phyloP scores from a whole-genome alignment of 2,888 invertebrate species.

The Lamellibrachia columna region DNA sequence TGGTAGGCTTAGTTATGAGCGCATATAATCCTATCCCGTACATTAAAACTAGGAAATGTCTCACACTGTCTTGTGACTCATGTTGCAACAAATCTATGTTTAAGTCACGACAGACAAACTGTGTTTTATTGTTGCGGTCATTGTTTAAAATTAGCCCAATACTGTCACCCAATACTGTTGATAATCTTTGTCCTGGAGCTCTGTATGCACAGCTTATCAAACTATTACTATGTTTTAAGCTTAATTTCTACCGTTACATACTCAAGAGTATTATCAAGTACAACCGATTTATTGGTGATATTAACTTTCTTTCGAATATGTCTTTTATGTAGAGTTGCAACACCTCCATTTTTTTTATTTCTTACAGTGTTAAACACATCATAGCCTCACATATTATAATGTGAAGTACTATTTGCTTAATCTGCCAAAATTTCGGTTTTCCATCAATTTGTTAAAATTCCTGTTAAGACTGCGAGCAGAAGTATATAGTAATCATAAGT shows the following conservation, averaged over 20 bases:
- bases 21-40: not conserved
- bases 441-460: too few species aligned
- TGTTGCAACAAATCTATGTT: not conserved
- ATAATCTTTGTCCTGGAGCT: not conserved
- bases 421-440: too few species aligned
- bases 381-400: too few species aligned
- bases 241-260: not conserved
- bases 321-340: too few species aligned
- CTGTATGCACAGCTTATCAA: not conserved
- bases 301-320: too few species aligned
- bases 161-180: not conserved
- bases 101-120: not conserved
- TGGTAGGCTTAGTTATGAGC: not conserved
- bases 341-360: too few species aligned
- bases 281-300: not conserved
- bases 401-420: too few species aligned
- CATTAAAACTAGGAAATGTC: not conserved
- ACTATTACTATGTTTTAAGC: not conserved
- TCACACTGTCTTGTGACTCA: not conserved
- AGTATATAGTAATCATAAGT: too few species aligned
- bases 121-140: not conserved
- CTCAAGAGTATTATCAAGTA: not conserved
- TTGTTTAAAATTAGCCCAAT: not conserved
- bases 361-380: too few species aligned
- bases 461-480: too few species aligned